phyloP scores from a whole-genome alignment of 1,140 invertebrate genomes.

The Muscidifurax raptorellus region DNA sequence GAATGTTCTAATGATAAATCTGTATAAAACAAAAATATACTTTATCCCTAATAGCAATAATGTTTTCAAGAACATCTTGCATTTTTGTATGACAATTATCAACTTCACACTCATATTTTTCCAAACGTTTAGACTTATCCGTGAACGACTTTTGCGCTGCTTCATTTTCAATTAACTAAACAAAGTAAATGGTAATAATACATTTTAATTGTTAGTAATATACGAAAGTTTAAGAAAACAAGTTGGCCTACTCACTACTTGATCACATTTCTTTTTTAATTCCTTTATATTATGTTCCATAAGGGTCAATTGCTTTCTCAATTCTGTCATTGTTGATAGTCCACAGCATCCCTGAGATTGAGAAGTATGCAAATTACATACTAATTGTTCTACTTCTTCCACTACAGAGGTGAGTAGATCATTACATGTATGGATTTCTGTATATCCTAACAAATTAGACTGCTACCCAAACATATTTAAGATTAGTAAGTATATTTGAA shows the following conservation, averaged over 20 bases:
- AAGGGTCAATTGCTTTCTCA: slow-evolving; percentile 63
- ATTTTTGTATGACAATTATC: slow-evolving; percentile 70
- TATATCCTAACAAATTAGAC: slow-evolving; percentile 54
- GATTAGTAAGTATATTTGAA: slow-evolving; percentile 12
- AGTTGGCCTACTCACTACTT: slow-evolving; percentile 63
- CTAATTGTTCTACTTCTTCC: slow-evolving; percentile 68
- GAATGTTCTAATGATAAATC: neutral
- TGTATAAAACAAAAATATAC: slow-evolving; percentile 52
- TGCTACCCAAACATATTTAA: slow-evolving; percentile 57
- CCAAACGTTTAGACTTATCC: slow-evolving; percentile 61
- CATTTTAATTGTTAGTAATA: slow-evolving; percentile 27
- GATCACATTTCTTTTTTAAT: slow-evolving; percentile 65
- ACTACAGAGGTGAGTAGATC: slow-evolving; percentile 63
- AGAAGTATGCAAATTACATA: slow-evolving; percentile 62
- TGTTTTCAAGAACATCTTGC: slow-evolving; percentile 68
- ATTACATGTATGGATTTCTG: slow-evolving; percentile 58
- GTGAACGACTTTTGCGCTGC: slow-evolving; percentile 59
- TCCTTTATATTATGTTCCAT: slow-evolving; percentile 63
- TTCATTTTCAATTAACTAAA: slow-evolving; percentile 65
- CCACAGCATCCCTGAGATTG: slow-evolving; percentile 59
- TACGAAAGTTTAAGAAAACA: slow-evolving; percentile 40
- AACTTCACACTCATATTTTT: slow-evolving; percentile 68
- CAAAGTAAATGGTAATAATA: slow-evolving; percentile 26
- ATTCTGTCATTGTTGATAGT: slow-evolving; percentile 59
- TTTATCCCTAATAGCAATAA: slow-evolving; percentile 62